These are phyloP conservation scores for Dinothrombium tinctorium DNA, from an alignment of 1,140 invertebrate species.

Conservation along the genomic window DNA sequence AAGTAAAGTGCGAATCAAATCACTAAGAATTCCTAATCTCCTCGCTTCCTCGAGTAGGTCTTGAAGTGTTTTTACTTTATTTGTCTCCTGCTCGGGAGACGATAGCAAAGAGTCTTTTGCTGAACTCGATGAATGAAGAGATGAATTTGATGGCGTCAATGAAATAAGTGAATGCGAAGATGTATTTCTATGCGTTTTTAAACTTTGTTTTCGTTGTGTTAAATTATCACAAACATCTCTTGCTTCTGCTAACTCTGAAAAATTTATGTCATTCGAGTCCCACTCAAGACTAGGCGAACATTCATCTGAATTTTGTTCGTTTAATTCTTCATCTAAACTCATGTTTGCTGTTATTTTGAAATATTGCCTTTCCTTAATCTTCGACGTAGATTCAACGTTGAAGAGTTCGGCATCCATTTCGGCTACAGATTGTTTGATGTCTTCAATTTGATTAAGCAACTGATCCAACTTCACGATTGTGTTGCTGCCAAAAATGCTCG, in stretches of 20 bases:
- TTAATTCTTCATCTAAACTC: background rate
- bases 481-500: background rate
- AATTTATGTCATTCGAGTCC: constrained; percentile 4
- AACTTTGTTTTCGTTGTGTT: too few relatives aligned
- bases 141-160: background rate
- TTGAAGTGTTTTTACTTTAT: background rate
- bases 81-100: background rate
- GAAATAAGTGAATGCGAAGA: background rate
- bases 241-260: background rate
- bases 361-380: background rate
- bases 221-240: too few relatives aligned
- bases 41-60: constrained; percentile 1
- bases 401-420: constrained; percentile 5
- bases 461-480: constrained; percentile 7
- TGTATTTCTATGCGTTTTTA: background rate
- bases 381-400: background rate
- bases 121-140: background rate
- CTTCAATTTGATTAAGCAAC: constrained; percentile 6
- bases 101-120: constrained; percentile 1
- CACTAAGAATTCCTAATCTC: constrained; percentile 2
- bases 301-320: background rate
- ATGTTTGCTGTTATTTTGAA: background rate
- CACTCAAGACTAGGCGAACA: constrained; percentile 6
- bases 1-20: constrained; percentile 1
- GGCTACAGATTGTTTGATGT: constrained; percentile 7